Conservation (phyloP, 2,888 invertebrate genomes). For the Harpalus rubripes region DNA sequence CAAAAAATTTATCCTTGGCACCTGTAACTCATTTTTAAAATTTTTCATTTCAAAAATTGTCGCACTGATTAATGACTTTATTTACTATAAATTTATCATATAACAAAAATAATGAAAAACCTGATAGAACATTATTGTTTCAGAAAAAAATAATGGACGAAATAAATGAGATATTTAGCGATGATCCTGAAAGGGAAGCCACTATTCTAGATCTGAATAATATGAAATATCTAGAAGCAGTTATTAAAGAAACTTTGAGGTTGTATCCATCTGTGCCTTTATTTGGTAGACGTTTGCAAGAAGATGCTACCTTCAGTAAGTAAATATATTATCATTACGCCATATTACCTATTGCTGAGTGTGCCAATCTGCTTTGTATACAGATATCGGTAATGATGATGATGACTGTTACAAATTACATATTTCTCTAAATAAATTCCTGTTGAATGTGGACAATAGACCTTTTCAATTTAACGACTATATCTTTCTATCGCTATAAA, state of each 20-base stretch:
- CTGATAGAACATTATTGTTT: not conserved
- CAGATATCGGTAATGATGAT: too few species aligned
- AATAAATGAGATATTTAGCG: constrained; percentile 74
- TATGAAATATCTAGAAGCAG: constrained; percentile 80
- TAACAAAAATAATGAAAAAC: not conserved
- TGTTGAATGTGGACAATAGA: not conserved
- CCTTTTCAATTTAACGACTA: too few species aligned
- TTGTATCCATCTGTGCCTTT: constrained; percentile 80
- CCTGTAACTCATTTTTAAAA: too few species aligned
- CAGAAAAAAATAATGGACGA: constrained; percentile 76
- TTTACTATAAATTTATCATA: not conserved
- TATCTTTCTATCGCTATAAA: too few species aligned
- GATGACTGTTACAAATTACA: too few species aligned
- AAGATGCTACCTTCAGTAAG: constrained; percentile 77
- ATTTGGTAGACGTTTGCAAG: constrained; percentile 76
- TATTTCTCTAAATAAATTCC: not conserved
- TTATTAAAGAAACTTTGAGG: constrained; percentile 80
- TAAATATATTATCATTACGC: too few species aligned
- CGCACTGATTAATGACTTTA: too few species aligned
- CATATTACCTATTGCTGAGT: too few species aligned
- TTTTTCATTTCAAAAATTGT: not conserved
- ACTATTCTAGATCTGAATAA: constrained; percentile 75
- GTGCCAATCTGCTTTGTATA: too few species aligned
- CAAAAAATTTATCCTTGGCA: too few species aligned
- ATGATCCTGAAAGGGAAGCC: constrained; percentile 72